Base-by-base conservation (phyloP, 2,113 vertebrate species). In the Argyrosomus japonicus region DNA sequence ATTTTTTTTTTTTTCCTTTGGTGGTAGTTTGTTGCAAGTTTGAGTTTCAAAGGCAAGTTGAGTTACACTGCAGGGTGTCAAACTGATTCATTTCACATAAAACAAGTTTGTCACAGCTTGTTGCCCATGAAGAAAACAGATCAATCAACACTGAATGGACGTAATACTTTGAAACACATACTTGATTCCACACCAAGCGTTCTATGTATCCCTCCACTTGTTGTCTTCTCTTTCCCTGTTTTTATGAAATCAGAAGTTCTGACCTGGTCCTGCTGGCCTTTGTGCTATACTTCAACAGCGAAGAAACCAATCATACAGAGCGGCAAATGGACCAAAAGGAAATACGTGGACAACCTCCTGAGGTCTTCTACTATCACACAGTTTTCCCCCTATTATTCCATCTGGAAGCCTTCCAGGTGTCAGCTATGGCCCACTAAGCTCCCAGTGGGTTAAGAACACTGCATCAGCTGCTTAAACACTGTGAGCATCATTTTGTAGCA, bases 381-480 rank as follows among this genome's bases (percentile, higher is more conserved):
- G 56, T 85, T 88, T 82, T 8, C 40, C 45, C 64, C 68, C 68
- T 77, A 75, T 89, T 90, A 87, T 88, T 88, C 84, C 79, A 86
- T 68, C 81, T 94, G 90, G 91, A 91, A 82, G 60, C 50, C 63
- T 74, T 93, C 90, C 89, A 91, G 85, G 75, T 81, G 79, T 81
- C 84, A 81, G 84, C 74, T 47, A 82, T 78, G 83, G 89, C 77
- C 88, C 88, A 90, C 83, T 86, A 89, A 82, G 80, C 84, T 85
- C 85, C 86, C 87, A 82, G 88, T 87, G 86, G 87, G 85, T 89
- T 87, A 88, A 85, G 84, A 91, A 92, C 81, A 88, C 75, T 83
- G 86, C 87, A 90, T 89, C 86, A 90, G 84, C 90, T 89, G 80
- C 89, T 91, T 81, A 79, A 93, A 93, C 74, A 89, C 87, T 84